These are phyloP conservation scores for Mesitornis unicolor DNA, from an alignment of 2,113 vertebrate species.

Conservation along the genomic window DNA sequence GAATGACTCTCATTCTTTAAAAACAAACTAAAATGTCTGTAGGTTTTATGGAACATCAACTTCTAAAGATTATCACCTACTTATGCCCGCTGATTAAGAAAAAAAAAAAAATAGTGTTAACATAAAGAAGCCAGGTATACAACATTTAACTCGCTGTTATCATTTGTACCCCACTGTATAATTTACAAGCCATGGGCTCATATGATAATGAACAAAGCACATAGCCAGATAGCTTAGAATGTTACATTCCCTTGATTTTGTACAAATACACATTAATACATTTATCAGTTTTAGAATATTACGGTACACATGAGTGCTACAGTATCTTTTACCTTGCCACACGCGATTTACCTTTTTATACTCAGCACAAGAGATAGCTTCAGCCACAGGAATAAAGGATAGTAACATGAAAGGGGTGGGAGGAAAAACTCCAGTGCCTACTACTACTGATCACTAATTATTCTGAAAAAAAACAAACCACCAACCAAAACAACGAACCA, in stretches of 20 bases:
- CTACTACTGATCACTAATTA: background rate
- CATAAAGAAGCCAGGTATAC: background rate
- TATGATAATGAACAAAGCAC: background rate
- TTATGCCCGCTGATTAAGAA: background rate
- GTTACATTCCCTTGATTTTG: background rate
- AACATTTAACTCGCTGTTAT: background rate
- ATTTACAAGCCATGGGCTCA: background rate
- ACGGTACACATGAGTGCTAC: background rate
- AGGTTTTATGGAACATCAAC: background rate
- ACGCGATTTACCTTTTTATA: background rate
- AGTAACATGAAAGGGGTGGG: background rate
- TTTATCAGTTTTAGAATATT: background rate
- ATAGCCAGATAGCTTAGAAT: background rate
- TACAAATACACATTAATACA: background rate
- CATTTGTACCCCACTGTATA: background rate
- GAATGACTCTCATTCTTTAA: background rate
- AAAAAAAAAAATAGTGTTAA: background rate
- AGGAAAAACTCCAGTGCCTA: background rate
- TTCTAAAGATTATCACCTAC: background rate
- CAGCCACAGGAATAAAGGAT: background rate
- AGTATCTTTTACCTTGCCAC: background rate
- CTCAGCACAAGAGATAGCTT: background rate
- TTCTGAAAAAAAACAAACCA: background rate
- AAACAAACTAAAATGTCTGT: constrained; percentile 3
- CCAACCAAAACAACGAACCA: background rate